Evolutionary conservation across 2,888 invertebrate species (phyloP), one percentile per base, ranked within the genome.

Genomic region (Phortica okadai): DNA sequence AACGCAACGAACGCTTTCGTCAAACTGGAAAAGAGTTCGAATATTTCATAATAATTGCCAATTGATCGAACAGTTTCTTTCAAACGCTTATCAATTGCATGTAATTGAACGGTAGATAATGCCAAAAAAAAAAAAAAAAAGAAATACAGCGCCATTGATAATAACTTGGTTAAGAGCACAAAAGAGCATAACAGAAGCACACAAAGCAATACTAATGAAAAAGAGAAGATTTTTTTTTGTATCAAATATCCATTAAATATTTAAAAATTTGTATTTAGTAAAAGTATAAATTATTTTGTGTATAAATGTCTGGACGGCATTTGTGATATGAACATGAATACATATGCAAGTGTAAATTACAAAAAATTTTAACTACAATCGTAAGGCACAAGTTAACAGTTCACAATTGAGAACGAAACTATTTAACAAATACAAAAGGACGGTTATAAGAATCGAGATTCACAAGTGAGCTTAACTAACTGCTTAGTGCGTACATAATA

Each of bases 341-440:
- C 42, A 45, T 64, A 62, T 21, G 21, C 21, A 21, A 64, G 50
- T 42, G 21, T 77, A 72, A 64, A 67, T 66, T 21, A 21, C 21
- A 66, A 41, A 76, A 79, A 77, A 79, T 78, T 81, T 82, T 77
- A 80, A 83, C 83, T 81, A 70, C 70, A 77, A 78, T 78, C 76
- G 44, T 73, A 82, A 83, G 82, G 82, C 82, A 83, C 83, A 79
- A n/a, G n/a, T 50, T 45, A 21, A 70, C n/a, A 70, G 5, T 45
- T 45, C 10, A 45, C 45, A 45, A 45, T 45, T 45, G 45, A 8
- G 6, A 10, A 45, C 45, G 45, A 45, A 45, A 45, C 10, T 8
- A 6, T 45, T 21, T 21, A 21, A 21, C 45, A 10, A 45, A 45
- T 45, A 45, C 45, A 8, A 6, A 58, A 58, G 58, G 58, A 58